Evolutionary conservation across 2,888 invertebrate species (phyloP).

Genomic region (Drosophila anomelani): DNA sequence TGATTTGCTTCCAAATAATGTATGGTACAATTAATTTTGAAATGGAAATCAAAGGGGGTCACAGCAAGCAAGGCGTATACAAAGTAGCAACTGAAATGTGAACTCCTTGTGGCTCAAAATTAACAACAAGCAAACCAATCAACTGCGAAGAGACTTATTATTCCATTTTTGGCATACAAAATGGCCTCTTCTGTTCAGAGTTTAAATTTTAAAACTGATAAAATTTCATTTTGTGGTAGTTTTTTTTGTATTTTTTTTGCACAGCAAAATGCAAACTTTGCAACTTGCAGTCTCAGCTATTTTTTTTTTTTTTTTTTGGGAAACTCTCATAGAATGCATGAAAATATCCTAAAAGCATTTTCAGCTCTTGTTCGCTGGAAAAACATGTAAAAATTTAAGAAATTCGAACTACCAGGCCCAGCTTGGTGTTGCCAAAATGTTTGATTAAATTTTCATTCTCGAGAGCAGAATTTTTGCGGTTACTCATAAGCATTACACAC

Average conservation of each 20-base stretch:
- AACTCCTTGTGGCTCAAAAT: constrained; percentile 1
- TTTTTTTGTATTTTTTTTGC: neutral
- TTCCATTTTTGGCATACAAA: neutral
- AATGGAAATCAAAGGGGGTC: constrained; percentile 31
- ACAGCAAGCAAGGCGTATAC: neutral
- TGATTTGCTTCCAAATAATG: constrained; percentile 38
- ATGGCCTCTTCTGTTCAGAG: constrained; percentile 5
- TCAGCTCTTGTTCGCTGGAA: neutral
- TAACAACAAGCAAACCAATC: constrained; percentile 15
- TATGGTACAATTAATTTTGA: constrained; percentile 41
- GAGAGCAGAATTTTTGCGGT: constrained; percentile 18
- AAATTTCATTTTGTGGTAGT: constrained; percentile 13
- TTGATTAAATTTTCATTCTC: constrained; percentile 35
- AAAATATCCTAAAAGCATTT: constrained; percentile 33
- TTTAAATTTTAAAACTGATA: constrained; percentile 14
- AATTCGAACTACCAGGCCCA: constrained; percentile 1
- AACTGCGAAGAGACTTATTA: constrained; percentile 6
- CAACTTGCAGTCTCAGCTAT: constrained; percentile 25
- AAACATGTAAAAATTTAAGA: constrained; percentile 10
- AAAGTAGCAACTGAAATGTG: constrained; percentile 1
- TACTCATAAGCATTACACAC: constrained; percentile 14
- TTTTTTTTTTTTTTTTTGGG: constrained; percentile 18
- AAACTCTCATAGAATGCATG: constrained; percentile 23
- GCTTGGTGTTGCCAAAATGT: constrained; percentile 22
- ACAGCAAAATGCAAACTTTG: constrained; percentile 8